Percentiles rank a stretch among this genome's conserved stretches.
phyloP scores from a whole-genome alignment of 1,140 invertebrate species.

The Cardiocondyla obscurior region DNA sequence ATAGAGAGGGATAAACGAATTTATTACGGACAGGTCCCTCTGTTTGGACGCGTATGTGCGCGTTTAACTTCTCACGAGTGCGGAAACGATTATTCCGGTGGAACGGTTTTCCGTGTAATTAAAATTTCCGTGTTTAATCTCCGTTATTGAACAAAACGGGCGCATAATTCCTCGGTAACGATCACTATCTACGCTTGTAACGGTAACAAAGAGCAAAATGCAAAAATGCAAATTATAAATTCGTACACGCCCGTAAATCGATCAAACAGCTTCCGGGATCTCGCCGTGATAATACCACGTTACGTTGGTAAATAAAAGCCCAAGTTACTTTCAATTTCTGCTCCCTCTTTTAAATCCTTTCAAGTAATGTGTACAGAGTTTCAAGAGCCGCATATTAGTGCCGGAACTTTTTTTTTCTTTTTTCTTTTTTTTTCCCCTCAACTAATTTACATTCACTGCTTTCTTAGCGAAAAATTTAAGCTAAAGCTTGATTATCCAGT shows the following conservation, averaged over 20 bases:
- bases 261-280: background rate
- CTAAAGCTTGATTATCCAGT: conserved; percentile 54
- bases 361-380: conserved; percentile 38
- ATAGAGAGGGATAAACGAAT: conserved; percentile 69
- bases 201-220: conserved; percentile 1
- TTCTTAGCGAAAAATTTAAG: conserved; percentile 41
- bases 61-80: conserved; percentile 56
- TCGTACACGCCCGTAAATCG: background rate
- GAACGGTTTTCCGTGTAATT: conserved; percentile 45
- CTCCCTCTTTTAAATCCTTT: background rate
- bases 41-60: conserved; percentile 55
- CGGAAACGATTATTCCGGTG: conserved; percentile 53
- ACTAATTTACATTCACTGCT: conserved; percentile 47
- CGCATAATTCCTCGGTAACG: conserved; percentile 11
- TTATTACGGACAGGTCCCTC: conserved; percentile 69
- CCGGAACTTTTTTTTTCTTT: conserved; percentile 49
- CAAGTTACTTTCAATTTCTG: background rate
- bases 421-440: conserved; percentile 47
- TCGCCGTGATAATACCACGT: background rate
- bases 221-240: conserved; percentile 32
- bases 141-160: conserved; percentile 43
- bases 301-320: background rate
- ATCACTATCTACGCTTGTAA: conserved; percentile 14
- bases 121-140: conserved; percentile 57
- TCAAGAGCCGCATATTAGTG: conserved; percentile 38